Evolutionary conservation across 1,140 invertebrate species (phyloP).

Genomic region (Camponotus pennsylvanicus): DNA sequence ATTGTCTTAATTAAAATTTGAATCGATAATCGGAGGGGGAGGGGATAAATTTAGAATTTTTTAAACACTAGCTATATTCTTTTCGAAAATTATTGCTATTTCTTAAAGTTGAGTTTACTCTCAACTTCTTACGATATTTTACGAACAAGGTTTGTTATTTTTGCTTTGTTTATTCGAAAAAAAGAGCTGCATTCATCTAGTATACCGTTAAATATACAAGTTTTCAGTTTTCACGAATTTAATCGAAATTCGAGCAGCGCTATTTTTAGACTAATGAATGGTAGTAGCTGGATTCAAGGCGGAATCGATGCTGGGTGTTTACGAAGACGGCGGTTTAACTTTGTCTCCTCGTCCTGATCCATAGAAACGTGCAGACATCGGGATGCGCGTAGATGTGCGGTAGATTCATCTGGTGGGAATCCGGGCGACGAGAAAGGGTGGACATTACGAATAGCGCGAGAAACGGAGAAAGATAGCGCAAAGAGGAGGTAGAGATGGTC

Average conservation of each 20-base stretch:
- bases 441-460: constrained; percentile 36
- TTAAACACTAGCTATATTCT: neutral
- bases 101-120: neutral
- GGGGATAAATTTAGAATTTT: neutral
- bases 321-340: constrained; percentile 64
- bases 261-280: constrained; percentile 47
- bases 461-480: constrained; percentile 47
- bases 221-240: constrained; percentile 1
- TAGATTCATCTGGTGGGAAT: constrained; percentile 72
- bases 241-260: constrained; percentile 35
- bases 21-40: neutral
- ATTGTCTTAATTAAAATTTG: neutral
- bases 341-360: constrained; percentile 58
- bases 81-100: neutral
- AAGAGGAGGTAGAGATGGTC: constrained; percentile 50
- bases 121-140: neutral
- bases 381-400: constrained; percentile 61
- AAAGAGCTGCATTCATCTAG: neutral
- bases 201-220: neutral
- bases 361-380: constrained; percentile 45
- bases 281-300: constrained; percentile 23
- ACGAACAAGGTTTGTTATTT: neutral
- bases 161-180: neutral
- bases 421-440: constrained; percentile 47
- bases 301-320: constrained; percentile 50